Evolutionary conservation across 2,888 invertebrate genomes (phyloP).

Genomic region (Lasioglossum lativentre): DNA sequence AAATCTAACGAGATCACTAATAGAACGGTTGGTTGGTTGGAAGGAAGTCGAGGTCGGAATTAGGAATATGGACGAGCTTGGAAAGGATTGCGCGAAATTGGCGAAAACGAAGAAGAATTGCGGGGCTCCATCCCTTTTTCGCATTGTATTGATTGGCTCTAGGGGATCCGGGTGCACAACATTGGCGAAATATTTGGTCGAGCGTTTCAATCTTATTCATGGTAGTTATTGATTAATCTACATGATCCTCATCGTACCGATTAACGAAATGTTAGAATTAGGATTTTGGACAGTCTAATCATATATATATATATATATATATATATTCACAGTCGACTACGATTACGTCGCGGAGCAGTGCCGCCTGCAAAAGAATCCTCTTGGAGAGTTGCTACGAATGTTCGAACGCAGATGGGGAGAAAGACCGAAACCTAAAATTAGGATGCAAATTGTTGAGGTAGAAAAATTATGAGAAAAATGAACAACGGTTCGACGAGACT

Average conservation of each 20-base stretch:
- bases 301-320: too few species aligned
- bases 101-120: slow-evolving; percentile 80
- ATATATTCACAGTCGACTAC: slow-evolving; percentile 86
- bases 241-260: neutral
- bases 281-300: neutral
- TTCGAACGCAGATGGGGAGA: slow-evolving; percentile 66
- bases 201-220: slow-evolving; percentile 86
- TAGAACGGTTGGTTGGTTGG: neutral
- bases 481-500: neutral
- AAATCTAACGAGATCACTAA: neutral
- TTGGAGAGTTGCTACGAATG: slow-evolving; percentile 70
- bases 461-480: neutral
- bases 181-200: slow-evolving; percentile 85
- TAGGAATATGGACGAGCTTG: slow-evolving; percentile 81
- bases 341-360: slow-evolving; percentile 86
- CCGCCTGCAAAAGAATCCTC: slow-evolving; percentile 78
- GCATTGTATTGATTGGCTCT: slow-evolving; percentile 87
- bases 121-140: slow-evolving; percentile 86
- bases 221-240: slow-evolving; percentile 78
- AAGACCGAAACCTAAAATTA: slow-evolving; percentile 64
- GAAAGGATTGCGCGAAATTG: slow-evolving; percentile 81
- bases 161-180: slow-evolving; percentile 87
- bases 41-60: slow-evolving; percentile 83
- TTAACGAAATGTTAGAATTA: neutral
- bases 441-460: slow-evolving; percentile 77